Percentiles rank a stretch among this genome's conserved stretches.
phyloP scores from a whole-genome alignment of 2,797 vertebrate genomes.

The Sebastes jordani region DNA sequence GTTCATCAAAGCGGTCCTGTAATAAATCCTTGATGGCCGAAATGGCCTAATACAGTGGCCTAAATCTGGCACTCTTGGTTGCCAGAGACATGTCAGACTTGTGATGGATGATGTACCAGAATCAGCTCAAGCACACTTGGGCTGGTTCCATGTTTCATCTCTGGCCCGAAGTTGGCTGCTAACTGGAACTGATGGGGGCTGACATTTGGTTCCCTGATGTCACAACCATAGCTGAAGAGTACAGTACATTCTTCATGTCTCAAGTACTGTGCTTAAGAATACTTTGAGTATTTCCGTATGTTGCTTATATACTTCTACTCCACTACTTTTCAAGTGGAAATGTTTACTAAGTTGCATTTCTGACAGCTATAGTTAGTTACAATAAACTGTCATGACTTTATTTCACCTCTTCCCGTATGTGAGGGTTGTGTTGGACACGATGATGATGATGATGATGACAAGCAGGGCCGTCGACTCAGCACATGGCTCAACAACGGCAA shows the following conservation, averaged over 20 bases:
- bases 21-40: not conserved
- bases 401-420: not conserved
- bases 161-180: not conserved
- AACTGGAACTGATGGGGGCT: not conserved
- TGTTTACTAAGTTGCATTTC: not conserved
- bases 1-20: not conserved
- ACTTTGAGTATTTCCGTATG: not conserved
- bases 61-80: not conserved
- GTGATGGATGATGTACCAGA: not conserved
- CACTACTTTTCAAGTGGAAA: not conserved
- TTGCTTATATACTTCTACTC: too few species aligned
- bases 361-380: not conserved
- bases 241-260: not conserved
- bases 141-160: not conserved
- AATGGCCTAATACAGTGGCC: not conserved
- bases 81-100: not conserved
- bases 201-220: not conserved
- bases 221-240: not conserved
- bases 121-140: not conserved
- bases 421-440: not conserved
- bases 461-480: constrained; percentile 1
- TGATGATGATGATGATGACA: not conserved
- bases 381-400: not conserved
- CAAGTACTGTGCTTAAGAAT: too few species aligned
- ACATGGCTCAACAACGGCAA: not conserved